phyloP scores from a whole-genome alignment of 1,140 invertebrate genomes.

The Drosophila hydei region DNA sequence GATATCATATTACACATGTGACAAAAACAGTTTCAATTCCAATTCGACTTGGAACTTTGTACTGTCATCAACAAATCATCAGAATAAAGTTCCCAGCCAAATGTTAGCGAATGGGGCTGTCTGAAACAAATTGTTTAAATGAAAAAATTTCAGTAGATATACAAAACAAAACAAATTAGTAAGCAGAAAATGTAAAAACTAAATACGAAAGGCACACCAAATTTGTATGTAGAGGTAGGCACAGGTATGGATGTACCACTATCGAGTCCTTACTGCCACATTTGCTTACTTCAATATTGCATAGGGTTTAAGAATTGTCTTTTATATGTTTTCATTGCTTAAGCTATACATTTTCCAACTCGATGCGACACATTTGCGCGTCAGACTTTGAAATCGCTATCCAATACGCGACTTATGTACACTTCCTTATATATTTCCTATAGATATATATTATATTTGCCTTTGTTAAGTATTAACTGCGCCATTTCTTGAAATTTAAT shows the following conservation, averaged over 20 bases:
- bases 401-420: constrained; percentile 32
- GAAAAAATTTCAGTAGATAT: no score
- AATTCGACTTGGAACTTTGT: constrained; percentile 26
- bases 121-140: no score
- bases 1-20: constrained; percentile 26
- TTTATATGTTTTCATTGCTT: no score
- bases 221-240: no score
- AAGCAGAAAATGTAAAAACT: no score
- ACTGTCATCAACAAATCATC: constrained; percentile 2
- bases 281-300: constrained; percentile 35
- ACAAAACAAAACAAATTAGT: no score
- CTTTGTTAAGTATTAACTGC: constrained; percentile 34
- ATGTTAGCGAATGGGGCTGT: neutral
- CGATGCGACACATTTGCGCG: no score
- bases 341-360: no score
- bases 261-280: constrained; percentile 3
- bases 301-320: neutral
- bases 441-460: constrained; percentile 1
- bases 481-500: constrained; percentile 17
- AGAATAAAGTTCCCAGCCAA: neutral
- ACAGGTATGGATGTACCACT: no score
- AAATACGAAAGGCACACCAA: no score
- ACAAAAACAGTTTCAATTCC: constrained; percentile 2
- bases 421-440: constrained; percentile 9
- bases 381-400: constrained; percentile 33